Evolutionary conservation across 2,888 invertebrate genomes (phyloP), one percentile per base, ranked within the genome.

Genomic region (Piscicola geometra): DNA sequence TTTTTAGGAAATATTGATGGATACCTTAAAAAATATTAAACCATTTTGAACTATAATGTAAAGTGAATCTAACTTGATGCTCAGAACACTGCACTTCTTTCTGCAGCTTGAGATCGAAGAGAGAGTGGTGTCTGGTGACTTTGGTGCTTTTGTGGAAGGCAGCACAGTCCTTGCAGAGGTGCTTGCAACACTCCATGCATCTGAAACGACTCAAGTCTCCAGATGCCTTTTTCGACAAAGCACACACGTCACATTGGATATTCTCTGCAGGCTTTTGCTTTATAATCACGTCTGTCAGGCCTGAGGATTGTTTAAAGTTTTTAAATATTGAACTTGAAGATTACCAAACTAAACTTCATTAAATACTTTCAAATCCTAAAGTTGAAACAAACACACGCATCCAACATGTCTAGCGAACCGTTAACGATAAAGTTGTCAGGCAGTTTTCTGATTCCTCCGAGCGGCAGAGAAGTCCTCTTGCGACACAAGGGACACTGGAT

Each of bases 401-500:
- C n/a, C n/a, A n/a, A n/a, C n/a, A n/a, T n/a, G n/a, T n/a, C n/a
- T n/a, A n/a, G n/a, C 12, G 18, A 2, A 73, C 73, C 73, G 28
- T 73, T 56, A 35, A 86, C 84, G 73, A 86, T 81, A 79, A 86
- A 86, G 81, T 86, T 86, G 80, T 86, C 86, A 0, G 85, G 85
- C 71, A 86, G 82, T 79, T 84, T 85, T 80, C 85, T 84, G 15
- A 86, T 85, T 60, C 86, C 86, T 5, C 86, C 86, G 47, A 85
- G 80, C 60, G 86, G 86, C 56, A 86, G 82, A 75, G 84, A 84
- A 1, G 86, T 86, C 50, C 85, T 80, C 79, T 86, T 86, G 72
- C 86, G 83, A 79, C 86, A 86, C 30, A 86, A 81, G 1, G 86
- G 86, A 78, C 86, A 86, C 15, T 85, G 84, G 81, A 86, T 85